Conservation (phyloP, 2,113 vertebrate species). For the Lophochroa leadbeateri region DNA sequence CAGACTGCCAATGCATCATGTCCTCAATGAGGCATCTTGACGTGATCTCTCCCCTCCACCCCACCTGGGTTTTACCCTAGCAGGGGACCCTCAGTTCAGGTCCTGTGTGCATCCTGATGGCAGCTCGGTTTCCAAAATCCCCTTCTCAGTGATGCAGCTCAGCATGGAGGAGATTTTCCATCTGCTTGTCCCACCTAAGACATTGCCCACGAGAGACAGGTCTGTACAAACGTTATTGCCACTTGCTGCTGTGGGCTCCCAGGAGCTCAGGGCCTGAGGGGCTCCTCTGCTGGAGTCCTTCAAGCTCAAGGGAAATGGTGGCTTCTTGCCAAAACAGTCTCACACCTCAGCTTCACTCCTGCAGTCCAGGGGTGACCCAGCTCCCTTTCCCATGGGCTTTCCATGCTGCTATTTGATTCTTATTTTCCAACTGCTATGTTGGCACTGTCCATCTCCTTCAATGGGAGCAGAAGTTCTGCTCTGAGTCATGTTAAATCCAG, state of each 20-base stretch:
- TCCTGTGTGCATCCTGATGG: not conserved
- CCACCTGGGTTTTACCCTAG: not conserved
- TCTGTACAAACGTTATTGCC: not conserved
- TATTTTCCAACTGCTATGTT: not conserved
- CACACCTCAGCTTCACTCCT: not conserved
- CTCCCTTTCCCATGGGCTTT: not conserved
- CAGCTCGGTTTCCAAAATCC: not conserved
- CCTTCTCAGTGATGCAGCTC: not conserved
- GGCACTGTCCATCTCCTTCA: not conserved
- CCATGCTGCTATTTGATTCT: conserved; percentile 29
- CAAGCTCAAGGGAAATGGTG: not conserved
- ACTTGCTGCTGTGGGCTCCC: not conserved
- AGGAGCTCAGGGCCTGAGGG: not conserved
- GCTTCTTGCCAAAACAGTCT: not conserved
- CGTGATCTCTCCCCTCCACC: not conserved
- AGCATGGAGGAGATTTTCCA: not conserved
- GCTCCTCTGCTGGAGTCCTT: not conserved
- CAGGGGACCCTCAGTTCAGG: not conserved
- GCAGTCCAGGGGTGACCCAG: not conserved
- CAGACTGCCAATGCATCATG: not conserved
- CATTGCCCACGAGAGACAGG: not conserved
- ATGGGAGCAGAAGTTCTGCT: not conserved
- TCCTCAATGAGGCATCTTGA: not conserved
- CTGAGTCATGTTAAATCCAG: not conserved
- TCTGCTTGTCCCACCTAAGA: not conserved